phyloP scores from a whole-genome alignment of 2,113 vertebrate species.

The Antennarius striatus region DNA sequence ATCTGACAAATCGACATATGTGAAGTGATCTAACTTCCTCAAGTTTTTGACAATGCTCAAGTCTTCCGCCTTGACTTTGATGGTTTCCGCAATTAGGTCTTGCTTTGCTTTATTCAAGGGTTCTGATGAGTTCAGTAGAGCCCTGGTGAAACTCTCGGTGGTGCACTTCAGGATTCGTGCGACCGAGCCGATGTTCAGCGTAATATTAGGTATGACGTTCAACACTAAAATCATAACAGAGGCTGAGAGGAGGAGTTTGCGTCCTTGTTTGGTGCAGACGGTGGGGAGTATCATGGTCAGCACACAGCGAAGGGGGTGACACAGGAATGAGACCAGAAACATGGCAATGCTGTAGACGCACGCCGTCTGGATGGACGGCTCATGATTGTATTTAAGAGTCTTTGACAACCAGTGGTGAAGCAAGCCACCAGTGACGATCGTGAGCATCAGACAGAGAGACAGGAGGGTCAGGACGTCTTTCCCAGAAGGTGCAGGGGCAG shows the following conservation, averaged over 20 bases:
- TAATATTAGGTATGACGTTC: constrained; percentile 85
- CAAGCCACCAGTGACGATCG: constrained; percentile 70
- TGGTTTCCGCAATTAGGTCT: constrained; percentile 71
- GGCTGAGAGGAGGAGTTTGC: constrained; percentile 84
- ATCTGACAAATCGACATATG: constrained; percentile 74
- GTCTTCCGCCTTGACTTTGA: neutral
- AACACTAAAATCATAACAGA: constrained; percentile 81
- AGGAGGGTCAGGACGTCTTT: constrained; percentile 80
- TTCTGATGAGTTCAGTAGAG: constrained; percentile 84
- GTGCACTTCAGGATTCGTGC: constrained; percentile 85
- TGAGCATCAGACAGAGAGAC: constrained; percentile 77
- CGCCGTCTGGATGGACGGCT: constrained; percentile 37
- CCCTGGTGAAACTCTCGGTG: constrained; percentile 83
- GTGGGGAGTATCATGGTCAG: constrained; percentile 87
- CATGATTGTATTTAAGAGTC: constrained; percentile 76
- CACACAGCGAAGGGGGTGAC: constrained; percentile 89
- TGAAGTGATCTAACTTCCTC: constrained; percentile 70
- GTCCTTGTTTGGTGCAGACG: constrained; percentile 86
- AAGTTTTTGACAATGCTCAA: constrained; percentile 57
- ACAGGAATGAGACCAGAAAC: constrained; percentile 79
- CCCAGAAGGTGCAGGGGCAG: constrained; percentile 75
- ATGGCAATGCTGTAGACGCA: constrained; percentile 72
- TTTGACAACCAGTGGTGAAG: constrained; percentile 85
- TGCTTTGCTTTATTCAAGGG: constrained; percentile 74
- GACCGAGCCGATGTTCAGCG: constrained; percentile 78